Evolutionary conservation across 2,113 vertebrate species (phyloP).

Genomic region (Zapus hudsonius): DNA sequence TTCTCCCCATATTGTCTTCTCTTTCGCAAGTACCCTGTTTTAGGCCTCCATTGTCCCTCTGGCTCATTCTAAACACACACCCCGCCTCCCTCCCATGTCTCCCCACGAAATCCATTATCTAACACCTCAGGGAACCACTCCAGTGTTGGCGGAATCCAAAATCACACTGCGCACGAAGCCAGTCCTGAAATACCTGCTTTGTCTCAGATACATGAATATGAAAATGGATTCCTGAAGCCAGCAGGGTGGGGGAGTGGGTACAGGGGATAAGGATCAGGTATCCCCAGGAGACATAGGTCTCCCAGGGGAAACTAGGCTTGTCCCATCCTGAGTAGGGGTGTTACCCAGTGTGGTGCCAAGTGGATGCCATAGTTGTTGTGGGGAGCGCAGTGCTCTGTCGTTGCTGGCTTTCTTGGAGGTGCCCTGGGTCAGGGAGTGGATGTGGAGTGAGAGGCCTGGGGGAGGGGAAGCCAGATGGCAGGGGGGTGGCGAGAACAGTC

Average conservation of each 20-base stretch:
- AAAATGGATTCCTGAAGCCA: constrained; percentile 75
- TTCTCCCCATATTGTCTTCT: neutral
- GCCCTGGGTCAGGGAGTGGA: neutral
- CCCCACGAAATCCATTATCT: constrained; percentile 80
- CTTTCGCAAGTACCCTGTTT: constrained; percentile 19
- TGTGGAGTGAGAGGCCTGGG: constrained; percentile 32
- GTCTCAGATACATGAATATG: constrained; percentile 77
- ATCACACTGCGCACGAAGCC: constrained; percentile 67
- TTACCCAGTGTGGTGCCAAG: neutral
- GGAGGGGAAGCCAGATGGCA: constrained; percentile 77
- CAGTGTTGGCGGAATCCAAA: constrained; percentile 75
- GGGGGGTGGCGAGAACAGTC: constrained; percentile 53
- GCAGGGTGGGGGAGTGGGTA: constrained; percentile 75
- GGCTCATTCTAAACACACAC: neutral
- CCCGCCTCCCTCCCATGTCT: constrained; percentile 72
- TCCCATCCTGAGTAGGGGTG: neutral
- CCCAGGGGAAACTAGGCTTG: constrained; percentile 1
- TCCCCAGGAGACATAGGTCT: constrained; percentile 22
- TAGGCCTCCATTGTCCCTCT: constrained; percentile 22
- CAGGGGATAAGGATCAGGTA: constrained; percentile 60
- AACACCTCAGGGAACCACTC: constrained; percentile 78
- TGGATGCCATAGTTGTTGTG: neutral
- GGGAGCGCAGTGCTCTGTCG: neutral
- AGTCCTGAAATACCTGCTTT: constrained; percentile 78
- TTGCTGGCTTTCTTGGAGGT: neutral